phyloP scores from a whole-genome alignment of 2,113 vertebrate species.

The Elephantulus edwardii region DNA sequence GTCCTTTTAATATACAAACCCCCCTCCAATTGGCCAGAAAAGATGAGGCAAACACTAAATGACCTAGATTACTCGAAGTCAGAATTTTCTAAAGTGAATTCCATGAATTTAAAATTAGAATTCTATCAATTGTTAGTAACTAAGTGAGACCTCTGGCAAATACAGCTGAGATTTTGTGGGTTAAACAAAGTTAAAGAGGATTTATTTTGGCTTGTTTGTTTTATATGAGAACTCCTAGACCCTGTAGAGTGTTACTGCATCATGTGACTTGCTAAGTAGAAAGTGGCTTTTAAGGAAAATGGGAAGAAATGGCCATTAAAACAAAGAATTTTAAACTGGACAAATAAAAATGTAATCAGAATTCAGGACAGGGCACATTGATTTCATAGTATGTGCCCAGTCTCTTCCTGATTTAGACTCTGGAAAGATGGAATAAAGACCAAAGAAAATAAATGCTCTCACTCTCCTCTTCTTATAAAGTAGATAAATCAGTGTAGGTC shows the following conservation, averaged over 20 bases:
- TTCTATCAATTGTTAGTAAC: not conserved
- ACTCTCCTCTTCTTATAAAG: not conserved
- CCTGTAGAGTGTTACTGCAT: not conserved
- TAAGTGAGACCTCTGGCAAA: conserved; percentile 4
- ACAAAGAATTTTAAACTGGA: not conserved
- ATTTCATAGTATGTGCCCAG: not conserved
- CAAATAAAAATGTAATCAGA: not conserved
- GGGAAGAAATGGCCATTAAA: not conserved
- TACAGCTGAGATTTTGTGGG: not conserved
- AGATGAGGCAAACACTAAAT: not conserved
- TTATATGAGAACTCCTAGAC: not conserved
- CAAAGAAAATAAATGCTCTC: not conserved
- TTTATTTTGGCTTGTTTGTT: not conserved
- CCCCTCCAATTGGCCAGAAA: not conserved
- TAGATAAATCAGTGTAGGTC: not conserved
- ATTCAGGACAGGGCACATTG: not conserved
- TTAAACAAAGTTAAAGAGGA: not conserved
- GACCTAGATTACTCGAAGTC: not conserved
- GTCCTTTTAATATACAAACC: conserved; percentile 26
- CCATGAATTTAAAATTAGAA: conserved; percentile 11
- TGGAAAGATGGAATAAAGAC: not conserved
- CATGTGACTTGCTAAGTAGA: not conserved
- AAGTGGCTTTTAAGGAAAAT: not conserved
- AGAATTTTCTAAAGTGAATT: not conserved
- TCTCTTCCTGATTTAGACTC: not conserved